A percentile compares a stretch with the other conserved stretches of the same genome.
These are phyloP conservation scores for Periparus ater DNA, from an alignment of 2,797 vertebrate species.

Conservation along the genomic window DNA sequence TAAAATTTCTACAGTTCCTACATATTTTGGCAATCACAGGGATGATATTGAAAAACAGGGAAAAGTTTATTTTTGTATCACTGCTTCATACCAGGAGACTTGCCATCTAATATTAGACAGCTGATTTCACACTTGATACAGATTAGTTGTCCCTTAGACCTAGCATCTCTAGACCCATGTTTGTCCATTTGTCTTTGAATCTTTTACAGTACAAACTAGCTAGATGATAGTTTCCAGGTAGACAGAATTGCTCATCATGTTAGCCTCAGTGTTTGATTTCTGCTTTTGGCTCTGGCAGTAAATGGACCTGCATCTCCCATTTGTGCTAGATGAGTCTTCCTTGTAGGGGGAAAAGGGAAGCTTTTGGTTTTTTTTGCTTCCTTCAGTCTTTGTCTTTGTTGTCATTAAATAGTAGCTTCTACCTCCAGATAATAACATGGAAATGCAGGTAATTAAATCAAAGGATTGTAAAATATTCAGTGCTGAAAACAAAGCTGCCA, in stretches of 20 bases:
- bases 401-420: background rate
- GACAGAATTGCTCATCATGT: background rate
- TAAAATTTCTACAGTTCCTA: background rate
- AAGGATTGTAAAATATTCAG: background rate
- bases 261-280: background rate
- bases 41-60: background rate
- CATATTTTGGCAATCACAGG: background rate
- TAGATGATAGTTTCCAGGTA: background rate
- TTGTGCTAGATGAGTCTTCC: background rate
- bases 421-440: background rate
- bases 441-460: background rate
- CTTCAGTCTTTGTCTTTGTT: constrained; percentile 8
- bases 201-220: constrained; percentile 6
- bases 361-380: background rate
- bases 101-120: background rate
- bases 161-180: background rate
- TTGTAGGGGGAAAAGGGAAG: background rate
- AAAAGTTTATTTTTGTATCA: background rate
- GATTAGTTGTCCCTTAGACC: background rate
- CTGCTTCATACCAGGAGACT: background rate
- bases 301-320: background rate
- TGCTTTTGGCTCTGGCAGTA: background rate
- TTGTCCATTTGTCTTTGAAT: background rate
- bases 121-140: background rate
- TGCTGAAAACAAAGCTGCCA: background rate